A percentile compares a stretch with the other conserved stretches of the same genome.
Conservation (phyloP, 2,797 vertebrate genomes). For the Thalassophryne amazonica region DNA sequence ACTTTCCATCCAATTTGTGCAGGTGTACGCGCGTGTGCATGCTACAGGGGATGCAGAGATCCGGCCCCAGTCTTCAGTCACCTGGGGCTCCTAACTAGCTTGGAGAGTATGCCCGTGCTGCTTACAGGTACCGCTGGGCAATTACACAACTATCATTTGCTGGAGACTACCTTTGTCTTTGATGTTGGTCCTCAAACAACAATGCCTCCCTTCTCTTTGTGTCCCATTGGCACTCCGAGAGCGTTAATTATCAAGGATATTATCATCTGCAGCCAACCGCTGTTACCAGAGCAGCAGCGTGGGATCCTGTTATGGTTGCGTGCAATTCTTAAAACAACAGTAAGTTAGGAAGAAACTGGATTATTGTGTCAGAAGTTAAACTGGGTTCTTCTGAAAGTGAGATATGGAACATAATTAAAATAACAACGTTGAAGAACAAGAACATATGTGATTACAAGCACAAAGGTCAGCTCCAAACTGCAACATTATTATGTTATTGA, state of each 20-base stretch:
- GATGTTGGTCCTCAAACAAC: slow-evolving; percentile 74
- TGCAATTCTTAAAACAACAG: slow-evolving; percentile 18
- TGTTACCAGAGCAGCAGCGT: slow-evolving; percentile 32
- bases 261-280: slow-evolving; percentile 65
- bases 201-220: slow-evolving; percentile 58
- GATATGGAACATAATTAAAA: background rate
- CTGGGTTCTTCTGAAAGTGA: background rate
- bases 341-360: slow-evolving; percentile 14
- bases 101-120: slow-evolving; percentile 47
- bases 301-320: slow-evolving; percentile 38
- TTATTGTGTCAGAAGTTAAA: background rate
- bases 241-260: slow-evolving; percentile 74
- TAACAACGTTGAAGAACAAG: background rate
- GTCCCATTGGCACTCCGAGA: slow-evolving; percentile 46
- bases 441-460: no score
- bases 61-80: slow-evolving; percentile 55
- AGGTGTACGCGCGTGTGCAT: slow-evolving; percentile 21
- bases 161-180: slow-evolving; percentile 70
- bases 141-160: slow-evolving; percentile 77
- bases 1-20: slow-evolving; percentile 54
- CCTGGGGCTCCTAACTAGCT: slow-evolving; percentile 72
- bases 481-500: no score
- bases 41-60: slow-evolving; percentile 40
- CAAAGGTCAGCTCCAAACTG: no score
- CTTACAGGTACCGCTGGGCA: slow-evolving; percentile 63